A percentile compares a stretch with the other conserved stretches of the same genome.
Conservation (phyloP, 2,888 invertebrate genomes). For the Athetis lepigone region DNA sequence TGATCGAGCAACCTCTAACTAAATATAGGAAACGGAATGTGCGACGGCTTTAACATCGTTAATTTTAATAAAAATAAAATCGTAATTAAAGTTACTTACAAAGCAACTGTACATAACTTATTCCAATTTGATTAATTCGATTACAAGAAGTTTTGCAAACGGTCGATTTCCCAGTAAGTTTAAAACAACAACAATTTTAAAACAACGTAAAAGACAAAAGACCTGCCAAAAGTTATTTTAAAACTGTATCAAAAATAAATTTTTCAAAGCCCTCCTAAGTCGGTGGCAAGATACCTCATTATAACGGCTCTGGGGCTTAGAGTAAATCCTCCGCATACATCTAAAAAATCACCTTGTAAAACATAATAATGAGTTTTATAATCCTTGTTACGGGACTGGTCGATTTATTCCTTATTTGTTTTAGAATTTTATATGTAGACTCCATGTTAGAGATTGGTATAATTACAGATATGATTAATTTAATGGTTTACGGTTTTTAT, state of each 20-base stretch:
- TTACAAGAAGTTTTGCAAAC: no score
- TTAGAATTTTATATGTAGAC: slow-evolving; percentile 9
- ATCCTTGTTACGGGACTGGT: slow-evolving; percentile 61
- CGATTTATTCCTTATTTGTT: slow-evolving; percentile 64
- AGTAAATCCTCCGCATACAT: slow-evolving; percentile 65
- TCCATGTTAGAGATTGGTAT: not conserved
- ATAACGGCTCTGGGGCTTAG: slow-evolving; percentile 65
- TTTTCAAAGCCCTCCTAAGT: slow-evolving; percentile 34
- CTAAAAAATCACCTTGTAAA: slow-evolving; percentile 69
- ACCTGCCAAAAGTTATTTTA: slow-evolving; percentile 38
- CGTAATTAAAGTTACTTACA: no score
- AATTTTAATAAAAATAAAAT: no score
- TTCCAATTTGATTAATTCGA: no score
- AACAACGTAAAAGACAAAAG: slow-evolving; percentile 5
- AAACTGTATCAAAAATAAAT: slow-evolving; percentile 47
- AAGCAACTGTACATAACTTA: no score
- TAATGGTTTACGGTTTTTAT: not conserved
- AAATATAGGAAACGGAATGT: no score
- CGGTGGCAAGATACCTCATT: slow-evolving; percentile 62
- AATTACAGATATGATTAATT: not conserved
- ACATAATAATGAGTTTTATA: slow-evolving; percentile 72
- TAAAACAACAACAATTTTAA: not conserved
- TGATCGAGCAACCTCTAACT: no score
- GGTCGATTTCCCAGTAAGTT: no score
- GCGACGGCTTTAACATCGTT: no score